These are phyloP conservation scores for Taphrorychus bicolor DNA, from an alignment of 2,888 invertebrate species.

Conservation along the genomic window DNA sequence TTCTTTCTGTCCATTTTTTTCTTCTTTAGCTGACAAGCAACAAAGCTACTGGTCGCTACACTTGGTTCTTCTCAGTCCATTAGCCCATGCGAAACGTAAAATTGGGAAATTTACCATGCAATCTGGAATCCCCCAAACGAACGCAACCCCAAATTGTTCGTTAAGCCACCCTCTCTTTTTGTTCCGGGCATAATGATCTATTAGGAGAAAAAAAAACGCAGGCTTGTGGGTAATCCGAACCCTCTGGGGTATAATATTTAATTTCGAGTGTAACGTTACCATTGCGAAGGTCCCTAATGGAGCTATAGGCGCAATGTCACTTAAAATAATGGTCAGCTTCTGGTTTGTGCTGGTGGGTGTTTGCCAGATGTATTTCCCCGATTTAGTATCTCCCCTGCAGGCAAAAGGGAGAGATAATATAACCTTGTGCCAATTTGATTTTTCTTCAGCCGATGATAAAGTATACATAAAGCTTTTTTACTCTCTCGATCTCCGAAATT, in stretches of 20 bases:
- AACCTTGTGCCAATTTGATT: too few species aligned
- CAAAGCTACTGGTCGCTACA: too few species aligned
- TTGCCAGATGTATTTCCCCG: background rate
- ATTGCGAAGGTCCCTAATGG: conserved; percentile 16
- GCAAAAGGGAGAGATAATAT: too few species aligned
- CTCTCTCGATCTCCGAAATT: background rate
- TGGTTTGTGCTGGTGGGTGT: too few species aligned
- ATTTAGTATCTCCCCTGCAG: background rate
- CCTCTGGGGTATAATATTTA: conserved; percentile 31
- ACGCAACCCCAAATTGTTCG: conserved; percentile 26
- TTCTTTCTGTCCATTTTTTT: too few species aligned
- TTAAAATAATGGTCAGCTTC: conserved; percentile 3
- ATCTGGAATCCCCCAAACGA: background rate
- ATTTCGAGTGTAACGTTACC: conserved; percentile 25
- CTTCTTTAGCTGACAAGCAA: too few species aligned
- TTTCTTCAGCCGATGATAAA: too few species aligned
- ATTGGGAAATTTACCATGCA: conserved; percentile 9
- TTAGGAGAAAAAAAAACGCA: conserved; percentile 34
- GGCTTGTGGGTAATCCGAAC: conserved; percentile 27
- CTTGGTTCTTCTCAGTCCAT: too few species aligned
- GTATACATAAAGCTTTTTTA: conserved; percentile 6
- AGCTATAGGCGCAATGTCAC: background rate
- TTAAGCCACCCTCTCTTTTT: conserved; percentile 36
- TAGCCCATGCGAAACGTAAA: conserved; percentile 1
- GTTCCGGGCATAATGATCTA: conserved; percentile 32